Evolutionary conservation across 2,797 vertebrate species (phyloP), one percentile per base, ranked within the genome.

Genomic region (Onychomys torridus): DNA sequence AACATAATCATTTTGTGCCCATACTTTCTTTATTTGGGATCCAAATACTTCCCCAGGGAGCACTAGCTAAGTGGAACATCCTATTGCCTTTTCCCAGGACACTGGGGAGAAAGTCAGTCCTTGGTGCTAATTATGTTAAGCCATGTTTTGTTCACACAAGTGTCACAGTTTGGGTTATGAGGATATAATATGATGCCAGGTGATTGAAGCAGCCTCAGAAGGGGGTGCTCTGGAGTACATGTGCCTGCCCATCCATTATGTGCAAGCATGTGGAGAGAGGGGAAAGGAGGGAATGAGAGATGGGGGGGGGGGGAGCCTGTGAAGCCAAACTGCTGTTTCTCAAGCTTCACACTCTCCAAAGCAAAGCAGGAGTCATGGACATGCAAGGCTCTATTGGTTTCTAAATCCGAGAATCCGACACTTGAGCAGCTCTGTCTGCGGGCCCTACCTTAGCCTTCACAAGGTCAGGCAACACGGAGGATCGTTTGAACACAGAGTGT

Each of bases 221-320:
- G 34, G 34, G 29, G 59, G 0, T 11, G 79, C 83, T 43, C 37
- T 21, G 92, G 96, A 96, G 97, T 93, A 76, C 76, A 65, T 32
- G 83, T 57, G 71, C 76, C 76, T 96, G 52, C 81, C 63, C 71
- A 95, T 98, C 94, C 95, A 96, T 94, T 97, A 71, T 95, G 84
- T 63, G 25, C 73, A 79, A 92, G 81, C 9, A 11, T 65, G 27
- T 95, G 97, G 97, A 96, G 11, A 59, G 27, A 82, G 82, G 69
- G 76, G 94, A 95, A 97, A 84, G 96, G 93, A 97, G 97, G 95
- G 93, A 97, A 87, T 89, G 83, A 96, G 96, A 97, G 77, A 96
- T 93, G 97, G 97, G 96, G 94, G 97, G 97, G 96, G 73, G 97
- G 0, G 23, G 93, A 95, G 63, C 59, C 85, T 93, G 61, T 94